These are phyloP conservation scores for Chrysotoxum bicinctum DNA, from an alignment of 2,888 invertebrate species.

Conservation along the genomic window DNA sequence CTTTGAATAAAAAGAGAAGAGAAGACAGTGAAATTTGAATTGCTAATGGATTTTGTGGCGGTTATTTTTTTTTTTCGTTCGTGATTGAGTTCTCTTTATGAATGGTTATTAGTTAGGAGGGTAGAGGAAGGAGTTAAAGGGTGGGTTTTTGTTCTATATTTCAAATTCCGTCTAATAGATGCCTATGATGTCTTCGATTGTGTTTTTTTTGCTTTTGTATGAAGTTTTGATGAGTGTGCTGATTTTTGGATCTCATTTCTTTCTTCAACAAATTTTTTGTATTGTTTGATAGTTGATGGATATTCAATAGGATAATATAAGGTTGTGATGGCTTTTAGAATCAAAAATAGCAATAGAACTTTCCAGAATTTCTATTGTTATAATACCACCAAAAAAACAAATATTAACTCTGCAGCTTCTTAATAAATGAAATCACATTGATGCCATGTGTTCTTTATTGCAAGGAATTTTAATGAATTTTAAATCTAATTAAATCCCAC, in stretches of 20 bases:
- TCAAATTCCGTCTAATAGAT: background rate
- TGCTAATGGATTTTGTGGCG: slow-evolving; percentile 38
- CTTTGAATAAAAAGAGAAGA: background rate
- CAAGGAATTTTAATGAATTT: background rate
- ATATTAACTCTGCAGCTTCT: background rate
- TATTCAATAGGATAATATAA: no score
- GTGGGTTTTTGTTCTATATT: background rate
- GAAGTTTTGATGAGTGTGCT: background rate
- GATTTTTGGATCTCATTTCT: background rate
- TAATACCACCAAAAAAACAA: background rate
- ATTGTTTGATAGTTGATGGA: background rate
- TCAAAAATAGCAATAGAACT: no score
- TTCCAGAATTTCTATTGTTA: no score
- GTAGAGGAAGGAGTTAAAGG: background rate
- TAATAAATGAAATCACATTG: background rate
- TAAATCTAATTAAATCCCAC: background rate
- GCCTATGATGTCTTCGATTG: no score
- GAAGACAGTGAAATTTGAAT: slow-evolving; percentile 46
- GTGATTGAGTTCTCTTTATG: slow-evolving; percentile 1
- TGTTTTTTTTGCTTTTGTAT: background rate
- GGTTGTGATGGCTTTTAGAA: no score
- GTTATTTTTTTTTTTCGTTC: slow-evolving; percentile 8
- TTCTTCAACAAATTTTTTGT: background rate
- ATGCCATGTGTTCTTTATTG: background rate
- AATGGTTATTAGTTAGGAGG: background rate